Evolutionary conservation across 2,888 invertebrate genomes (phyloP), one percentile per base, ranked within the genome.

Genomic region (Cremastinae sp.): DNA sequence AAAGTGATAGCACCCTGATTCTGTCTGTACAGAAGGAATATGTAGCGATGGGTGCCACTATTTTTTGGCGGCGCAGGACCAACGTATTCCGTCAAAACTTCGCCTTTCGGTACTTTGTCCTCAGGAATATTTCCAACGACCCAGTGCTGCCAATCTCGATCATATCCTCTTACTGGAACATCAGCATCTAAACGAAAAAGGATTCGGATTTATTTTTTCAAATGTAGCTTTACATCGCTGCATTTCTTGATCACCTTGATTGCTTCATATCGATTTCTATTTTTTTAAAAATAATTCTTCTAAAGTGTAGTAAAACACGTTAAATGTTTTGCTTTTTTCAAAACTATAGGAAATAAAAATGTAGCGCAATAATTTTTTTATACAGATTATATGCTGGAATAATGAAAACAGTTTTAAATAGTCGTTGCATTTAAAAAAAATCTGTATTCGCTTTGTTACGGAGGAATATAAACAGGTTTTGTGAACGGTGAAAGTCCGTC

Each of bases 71-170:
- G 88, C 1, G 88, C 90, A 3, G 90, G 89, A 5, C 89, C 90
- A 37, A 90, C 85, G 73, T 89, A 90, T 43, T 89, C 89, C 0
- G 87, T 84, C 9, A 90, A 75, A 10, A 88, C 83, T 79, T 90
- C 89, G 8, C 90, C 90, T 53, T 88, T 88, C 0, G 84, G 80
- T 0, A 90, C 83, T 62, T 87, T 87, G 61, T 88, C 89, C 73
- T 89, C 90, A 0, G 90, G 90, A 64, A 90, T 89, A 78, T 90
- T 90, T 49, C 88, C 90, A 0, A 90, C 90, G 4, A 90, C 74
- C 90, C 90, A 90, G 56, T 90, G 90, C 10, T 86, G 85, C 75
- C 85, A 90, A 72, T 90, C 90, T 0, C 89, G 83, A 53, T 86
- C 87, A 55, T 89, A 88, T 59, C 87, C 88, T 62, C 82, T 83